Evolutionary conservation across 2,888 invertebrate genomes (phyloP).

Genomic region (Lomographa bimaculata): DNA sequence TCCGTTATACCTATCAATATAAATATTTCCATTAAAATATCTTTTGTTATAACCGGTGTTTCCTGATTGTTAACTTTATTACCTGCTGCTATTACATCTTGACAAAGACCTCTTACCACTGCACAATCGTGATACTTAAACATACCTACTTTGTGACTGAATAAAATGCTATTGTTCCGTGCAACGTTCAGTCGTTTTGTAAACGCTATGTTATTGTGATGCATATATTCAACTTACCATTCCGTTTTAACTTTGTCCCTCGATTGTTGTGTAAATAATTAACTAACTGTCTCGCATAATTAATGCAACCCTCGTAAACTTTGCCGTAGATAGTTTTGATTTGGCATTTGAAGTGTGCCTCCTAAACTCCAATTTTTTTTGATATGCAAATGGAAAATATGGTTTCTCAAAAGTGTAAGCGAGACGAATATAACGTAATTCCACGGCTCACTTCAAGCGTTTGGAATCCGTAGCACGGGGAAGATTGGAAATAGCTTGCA

Average conservation of each 20-base stretch:
- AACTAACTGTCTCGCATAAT: too few species aligned
- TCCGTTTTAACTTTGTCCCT: too few species aligned
- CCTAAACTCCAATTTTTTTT: too few species aligned
- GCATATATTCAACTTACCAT: neutral
- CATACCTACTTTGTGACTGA: slow-evolving; percentile 45
- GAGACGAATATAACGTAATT: slow-evolving; percentile 12
- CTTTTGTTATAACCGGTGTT: slow-evolving; percentile 38
- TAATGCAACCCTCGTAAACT: too few species aligned
- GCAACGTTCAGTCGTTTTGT: neutral
- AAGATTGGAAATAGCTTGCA: slow-evolving; percentile 71
- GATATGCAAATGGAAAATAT: too few species aligned
- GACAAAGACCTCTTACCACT: slow-evolving; percentile 45
- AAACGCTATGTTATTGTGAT: slow-evolving; percentile 3
- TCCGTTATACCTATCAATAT: slow-evolving; percentile 12
- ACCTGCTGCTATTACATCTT: slow-evolving; percentile 36
- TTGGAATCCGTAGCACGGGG: slow-evolving; percentile 46
- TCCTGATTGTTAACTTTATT: slow-evolving; percentile 44
- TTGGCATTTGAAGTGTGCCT: too few species aligned
- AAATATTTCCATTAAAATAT: slow-evolving; percentile 7
- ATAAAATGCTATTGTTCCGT: slow-evolving; percentile 43
- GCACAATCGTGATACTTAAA: slow-evolving; percentile 36
- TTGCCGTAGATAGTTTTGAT: too few species aligned
- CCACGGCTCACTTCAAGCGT: slow-evolving; percentile 21
- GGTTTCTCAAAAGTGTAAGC: slow-evolving; percentile 11
- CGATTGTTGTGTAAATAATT: too few species aligned